Evolutionary conservation across 2,797 vertebrate genomes (phyloP).

Genomic region (Peromyscus aztecus): DNA sequence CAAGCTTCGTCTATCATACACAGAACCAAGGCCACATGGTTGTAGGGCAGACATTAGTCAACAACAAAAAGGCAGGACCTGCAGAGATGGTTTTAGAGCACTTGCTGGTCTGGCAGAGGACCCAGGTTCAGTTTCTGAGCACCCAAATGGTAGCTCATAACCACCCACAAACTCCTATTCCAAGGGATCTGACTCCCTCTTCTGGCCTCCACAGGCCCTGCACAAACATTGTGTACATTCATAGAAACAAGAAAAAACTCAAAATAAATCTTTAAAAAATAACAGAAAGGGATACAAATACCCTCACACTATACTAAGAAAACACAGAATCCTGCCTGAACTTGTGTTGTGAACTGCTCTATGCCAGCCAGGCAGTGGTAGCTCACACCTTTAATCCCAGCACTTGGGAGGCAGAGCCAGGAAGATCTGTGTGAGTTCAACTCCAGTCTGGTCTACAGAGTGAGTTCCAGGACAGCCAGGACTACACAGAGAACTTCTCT

Average conservation of each 20-base stretch:
- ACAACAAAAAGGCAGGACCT: neutral
- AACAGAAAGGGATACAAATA: constrained; percentile 61
- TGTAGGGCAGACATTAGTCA: constrained; percentile 59
- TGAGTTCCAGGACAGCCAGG: neutral
- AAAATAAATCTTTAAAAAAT: neutral
- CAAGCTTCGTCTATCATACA: neutral
- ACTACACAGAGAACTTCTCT: neutral
- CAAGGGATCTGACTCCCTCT: neutral
- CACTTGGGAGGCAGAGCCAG: neutral
- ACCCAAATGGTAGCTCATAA: neutral
- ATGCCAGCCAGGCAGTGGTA: neutral
- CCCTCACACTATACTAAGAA: neutral
- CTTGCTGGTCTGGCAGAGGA: neutral
- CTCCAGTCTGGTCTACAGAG: neutral
- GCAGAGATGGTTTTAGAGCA: neutral
- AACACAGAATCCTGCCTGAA: constrained; percentile 49
- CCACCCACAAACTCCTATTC: neutral
- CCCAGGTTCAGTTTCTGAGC: neutral
- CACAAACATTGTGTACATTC: neutral
- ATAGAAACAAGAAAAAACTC: neutral
- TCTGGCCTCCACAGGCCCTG: neutral
- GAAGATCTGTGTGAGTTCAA: neutral
- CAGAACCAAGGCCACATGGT: constrained; percentile 30
- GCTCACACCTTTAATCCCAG: neutral
- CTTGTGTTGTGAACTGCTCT: constrained; percentile 7